phyloP scores from a whole-genome alignment of 1,140 invertebrate genomes.

The Paramacrobiotus metropolitanus region DNA sequence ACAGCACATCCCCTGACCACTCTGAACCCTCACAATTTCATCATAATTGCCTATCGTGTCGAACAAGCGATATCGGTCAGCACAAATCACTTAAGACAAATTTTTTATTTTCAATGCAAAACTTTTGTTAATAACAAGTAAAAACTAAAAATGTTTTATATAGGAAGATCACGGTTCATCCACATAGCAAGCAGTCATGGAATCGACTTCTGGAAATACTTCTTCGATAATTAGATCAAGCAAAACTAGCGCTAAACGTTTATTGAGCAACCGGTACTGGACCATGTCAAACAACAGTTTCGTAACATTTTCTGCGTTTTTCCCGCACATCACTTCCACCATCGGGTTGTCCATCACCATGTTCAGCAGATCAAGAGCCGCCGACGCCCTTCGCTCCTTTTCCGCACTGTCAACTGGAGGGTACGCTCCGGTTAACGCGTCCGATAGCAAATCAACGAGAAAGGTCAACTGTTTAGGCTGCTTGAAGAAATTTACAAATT shows the following conservation, averaged over 20 bases:
- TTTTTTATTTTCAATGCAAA: too few relatives aligned
- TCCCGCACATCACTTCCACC: background rate
- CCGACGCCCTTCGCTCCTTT: background rate
- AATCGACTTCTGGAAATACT: background rate
- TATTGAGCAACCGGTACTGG: background rate
- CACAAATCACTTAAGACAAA: too few relatives aligned
- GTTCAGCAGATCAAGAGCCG: background rate
- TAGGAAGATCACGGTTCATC: too few relatives aligned
- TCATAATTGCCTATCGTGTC: too few relatives aligned
- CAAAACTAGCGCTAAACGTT: background rate
- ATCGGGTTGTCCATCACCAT: background rate
- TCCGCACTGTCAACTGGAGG: background rate
- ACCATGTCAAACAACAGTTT: background rate
- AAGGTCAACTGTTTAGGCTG: background rate
- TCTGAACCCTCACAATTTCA: too few relatives aligned
- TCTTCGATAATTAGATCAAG: background rate
- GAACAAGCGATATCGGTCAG: too few relatives aligned
- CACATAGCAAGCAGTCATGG: too few relatives aligned
- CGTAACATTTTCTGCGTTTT: background rate
- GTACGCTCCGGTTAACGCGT: background rate
- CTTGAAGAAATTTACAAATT: background rate
- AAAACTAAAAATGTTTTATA: too few relatives aligned
- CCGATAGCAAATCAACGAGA: background rate
- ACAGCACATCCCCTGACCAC: too few relatives aligned
- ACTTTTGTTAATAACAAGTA: too few relatives aligned